Conservation (phyloP, 2,113 vertebrate species). For the Puffinus mauretanicus region DNA sequence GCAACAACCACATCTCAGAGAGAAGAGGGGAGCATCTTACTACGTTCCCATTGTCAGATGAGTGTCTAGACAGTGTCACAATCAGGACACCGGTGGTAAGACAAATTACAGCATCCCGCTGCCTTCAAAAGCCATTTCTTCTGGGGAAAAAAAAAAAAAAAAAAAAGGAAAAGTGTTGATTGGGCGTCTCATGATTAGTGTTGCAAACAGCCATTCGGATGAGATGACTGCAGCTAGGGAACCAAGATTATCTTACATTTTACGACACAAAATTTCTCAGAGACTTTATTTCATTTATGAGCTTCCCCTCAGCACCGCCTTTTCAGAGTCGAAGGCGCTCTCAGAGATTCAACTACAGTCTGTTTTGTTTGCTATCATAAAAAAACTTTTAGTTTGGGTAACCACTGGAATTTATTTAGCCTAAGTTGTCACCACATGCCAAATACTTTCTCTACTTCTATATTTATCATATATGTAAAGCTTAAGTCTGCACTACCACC, state of each 20-base stretch:
- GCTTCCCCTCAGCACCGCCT: not conserved
- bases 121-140: not conserved
- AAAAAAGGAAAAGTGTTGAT: not conserved
- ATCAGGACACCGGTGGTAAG: not conserved
- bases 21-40: accelerated
- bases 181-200: not conserved
- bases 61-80: not conserved
- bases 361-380: not conserved
- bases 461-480: slow-evolving; percentile 46
- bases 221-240: not conserved
- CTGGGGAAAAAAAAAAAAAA: no score
- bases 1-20: accelerated
- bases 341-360: not conserved
- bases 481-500: not conserved
- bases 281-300: not conserved
- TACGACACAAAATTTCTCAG: not conserved
- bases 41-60: accelerated
- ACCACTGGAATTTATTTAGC: slow-evolving; percentile 45
- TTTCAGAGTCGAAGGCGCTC: not conserved
- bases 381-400: not conserved
- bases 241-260: not conserved
- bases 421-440: not conserved
- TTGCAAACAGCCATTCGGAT: not conserved
- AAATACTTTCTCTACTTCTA: slow-evolving; percentile 45
- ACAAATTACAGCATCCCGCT: not conserved